Evolutionary conservation across 64 coral and sea anemone species (phyloP).

Genomic region (Dendrophyllia cribrosa): DNA sequence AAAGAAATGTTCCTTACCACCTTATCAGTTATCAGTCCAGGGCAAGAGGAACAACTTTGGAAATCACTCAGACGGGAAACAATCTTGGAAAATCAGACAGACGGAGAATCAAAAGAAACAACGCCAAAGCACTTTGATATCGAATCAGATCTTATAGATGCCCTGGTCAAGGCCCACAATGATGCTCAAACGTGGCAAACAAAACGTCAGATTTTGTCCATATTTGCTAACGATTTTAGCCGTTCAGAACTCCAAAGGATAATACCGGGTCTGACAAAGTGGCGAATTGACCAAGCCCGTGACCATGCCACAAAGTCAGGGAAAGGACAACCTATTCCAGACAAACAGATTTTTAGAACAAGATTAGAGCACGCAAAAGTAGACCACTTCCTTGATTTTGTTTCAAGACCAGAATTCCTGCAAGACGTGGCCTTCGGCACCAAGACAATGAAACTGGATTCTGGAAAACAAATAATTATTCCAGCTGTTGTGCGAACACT

Average conservation of each 20-base stretch:
- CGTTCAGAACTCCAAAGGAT: slow-evolving; percentile 2
- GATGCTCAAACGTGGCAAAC: slow-evolving; percentile 48
- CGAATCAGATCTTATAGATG: slow-evolving; percentile 4
- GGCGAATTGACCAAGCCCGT: slow-evolving; percentile 55
- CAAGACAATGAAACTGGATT: slow-evolving; percentile 13
- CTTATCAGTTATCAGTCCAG: slow-evolving; percentile 49
- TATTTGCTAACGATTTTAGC: slow-evolving; percentile 62
- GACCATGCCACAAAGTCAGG: slow-evolving; percentile 37
- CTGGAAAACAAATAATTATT: slow-evolving; percentile 3
- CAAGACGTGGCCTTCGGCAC: slow-evolving; percentile 65
- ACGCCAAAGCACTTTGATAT: slow-evolving; percentile 14
- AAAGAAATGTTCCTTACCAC: slow-evolving; percentile 24
- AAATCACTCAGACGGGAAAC: slow-evolving; percentile 13
- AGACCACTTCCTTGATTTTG: slow-evolving; percentile 61
- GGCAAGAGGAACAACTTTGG: slow-evolving; percentile 52
- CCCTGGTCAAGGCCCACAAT: slow-evolving; percentile 33
- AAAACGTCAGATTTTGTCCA: slow-evolving; percentile 54
- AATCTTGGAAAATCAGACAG: neutral
- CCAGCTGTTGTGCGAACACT: slow-evolving; percentile 54
- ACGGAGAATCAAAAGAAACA: neutral
- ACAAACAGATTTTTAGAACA: slow-evolving; percentile 14
- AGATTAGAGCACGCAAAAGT: slow-evolving; percentile 1
- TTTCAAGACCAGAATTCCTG: slow-evolving; percentile 43
- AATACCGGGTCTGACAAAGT: slow-evolving; percentile 42
- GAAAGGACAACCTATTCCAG: neutral